These are phyloP conservation scores for Limnodromus scolopaceus DNA, from an alignment of 2,797 vertebrate species.

Conservation along the genomic window DNA sequence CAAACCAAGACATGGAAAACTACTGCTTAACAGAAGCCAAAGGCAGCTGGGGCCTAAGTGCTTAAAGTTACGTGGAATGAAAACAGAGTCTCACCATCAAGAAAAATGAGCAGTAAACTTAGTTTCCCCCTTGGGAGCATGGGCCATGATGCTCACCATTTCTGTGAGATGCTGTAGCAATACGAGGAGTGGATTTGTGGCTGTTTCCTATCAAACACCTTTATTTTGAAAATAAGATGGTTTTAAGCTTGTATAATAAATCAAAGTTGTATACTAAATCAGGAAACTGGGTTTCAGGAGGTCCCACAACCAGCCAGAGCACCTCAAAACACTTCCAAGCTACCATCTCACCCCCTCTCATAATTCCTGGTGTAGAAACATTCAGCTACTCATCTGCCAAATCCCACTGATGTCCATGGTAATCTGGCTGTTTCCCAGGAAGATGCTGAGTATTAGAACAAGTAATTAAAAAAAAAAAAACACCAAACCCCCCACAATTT, in stretches of 20 bases:
- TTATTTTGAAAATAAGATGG: constrained; percentile 19
- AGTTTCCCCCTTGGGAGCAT: background rate
- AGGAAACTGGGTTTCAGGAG: background rate
- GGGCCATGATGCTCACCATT: background rate
- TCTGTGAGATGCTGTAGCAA: background rate
- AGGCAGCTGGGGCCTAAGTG: background rate
- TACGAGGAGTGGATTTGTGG: background rate
- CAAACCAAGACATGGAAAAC: constrained; percentile 20
- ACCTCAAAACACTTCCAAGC: background rate
- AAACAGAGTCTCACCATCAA: background rate
- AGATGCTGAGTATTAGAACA: background rate
- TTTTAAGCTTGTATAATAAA: constrained; percentile 16
- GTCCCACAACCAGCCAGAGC: background rate
- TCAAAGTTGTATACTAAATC: background rate
- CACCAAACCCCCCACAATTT: background rate
- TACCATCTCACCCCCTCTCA: background rate
- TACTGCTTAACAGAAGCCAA: constrained; percentile 18
- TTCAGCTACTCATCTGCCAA: background rate
- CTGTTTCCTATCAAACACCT: constrained; percentile 1
- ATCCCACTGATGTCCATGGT: background rate
- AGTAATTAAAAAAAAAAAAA: background rate
- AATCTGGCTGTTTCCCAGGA: background rate
- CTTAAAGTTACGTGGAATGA: background rate
- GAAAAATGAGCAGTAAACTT: constrained; percentile 33
- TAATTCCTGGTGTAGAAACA: background rate